Percentiles rank a stretch among this genome's conserved stretches.
phyloP scores from a whole-genome alignment of 2,113 vertebrate genomes.

The Pitta sordida region DNA sequence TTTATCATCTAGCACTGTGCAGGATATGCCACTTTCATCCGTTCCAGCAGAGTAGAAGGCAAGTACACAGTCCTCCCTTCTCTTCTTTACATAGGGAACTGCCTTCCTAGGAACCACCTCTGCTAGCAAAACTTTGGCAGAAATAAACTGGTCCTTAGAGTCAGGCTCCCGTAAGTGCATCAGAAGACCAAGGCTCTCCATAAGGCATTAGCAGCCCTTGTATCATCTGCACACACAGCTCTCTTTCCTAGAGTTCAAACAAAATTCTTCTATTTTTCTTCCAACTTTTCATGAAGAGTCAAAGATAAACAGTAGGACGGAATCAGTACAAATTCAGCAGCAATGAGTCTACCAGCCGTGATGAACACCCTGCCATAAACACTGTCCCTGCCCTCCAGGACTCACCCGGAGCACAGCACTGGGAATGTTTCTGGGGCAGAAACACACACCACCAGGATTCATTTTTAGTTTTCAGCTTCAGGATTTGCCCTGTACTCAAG shows the following conservation, averaged over 20 bases:
- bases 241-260: not conserved
- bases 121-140: not conserved
- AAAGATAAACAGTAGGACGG: not conserved
- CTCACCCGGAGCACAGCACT: not conserved
- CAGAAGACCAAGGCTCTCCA: not conserved
- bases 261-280: not conserved
- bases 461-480: not conserved
- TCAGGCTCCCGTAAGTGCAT: accelerated
- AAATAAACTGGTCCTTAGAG: not conserved
- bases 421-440: not conserved
- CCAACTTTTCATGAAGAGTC: not conserved
- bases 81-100: not conserved
- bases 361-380: not conserved
- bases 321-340: not conserved
- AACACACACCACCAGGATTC: not conserved
- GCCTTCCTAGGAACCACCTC: not conserved
- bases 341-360: not conserved
- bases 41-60: not conserved
- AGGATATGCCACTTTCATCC: not conserved
- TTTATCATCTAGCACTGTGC: not conserved
- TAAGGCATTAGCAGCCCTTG: not conserved
- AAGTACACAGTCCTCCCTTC: not conserved
- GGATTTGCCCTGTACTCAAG: not conserved
- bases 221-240: not conserved
- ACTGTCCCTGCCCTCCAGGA: not conserved